A percentile compares a stretch with the other conserved stretches of the same genome.
Conservation (phyloP, 2,888 invertebrate species). For the Disparrhopalites patrizii region DNA sequence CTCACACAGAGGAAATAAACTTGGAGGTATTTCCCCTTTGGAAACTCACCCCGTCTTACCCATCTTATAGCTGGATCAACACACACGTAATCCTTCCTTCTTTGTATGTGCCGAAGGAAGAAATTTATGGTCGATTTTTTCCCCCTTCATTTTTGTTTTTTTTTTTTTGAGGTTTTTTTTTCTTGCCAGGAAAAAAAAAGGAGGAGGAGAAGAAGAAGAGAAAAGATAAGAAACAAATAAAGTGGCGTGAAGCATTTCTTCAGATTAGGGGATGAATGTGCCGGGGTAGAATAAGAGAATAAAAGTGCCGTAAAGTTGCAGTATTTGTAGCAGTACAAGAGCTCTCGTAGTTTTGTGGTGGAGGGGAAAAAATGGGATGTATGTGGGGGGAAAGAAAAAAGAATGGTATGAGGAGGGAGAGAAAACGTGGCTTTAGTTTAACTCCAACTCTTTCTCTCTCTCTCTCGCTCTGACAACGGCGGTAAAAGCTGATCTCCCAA, state of each 20-base stretch:
- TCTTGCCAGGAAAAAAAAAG: no score
- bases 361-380: neutral
- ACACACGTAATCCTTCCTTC: no score
- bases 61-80: no score
- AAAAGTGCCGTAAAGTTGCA: no score
- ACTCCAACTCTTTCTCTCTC: neutral
- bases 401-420: neutral
- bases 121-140: no score
- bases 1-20: no score
- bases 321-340: no score
- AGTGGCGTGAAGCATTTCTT: neutral
- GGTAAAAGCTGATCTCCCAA: neutral
- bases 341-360: neutral
- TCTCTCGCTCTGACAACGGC: neutral
- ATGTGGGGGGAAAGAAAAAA: neutral
- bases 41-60: no score
- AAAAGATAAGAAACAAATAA: neutral
- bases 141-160: no score
- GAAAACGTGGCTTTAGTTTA: constrained; percentile 2
- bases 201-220: neutral
- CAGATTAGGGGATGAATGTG: neutral
- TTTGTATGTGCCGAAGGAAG: no score
- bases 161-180: neutral
- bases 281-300: neutral
- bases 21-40: no score